Evolutionary conservation across 2,113 vertebrate genomes (phyloP).

Genomic region (Dryoscopus gambensis): DNA sequence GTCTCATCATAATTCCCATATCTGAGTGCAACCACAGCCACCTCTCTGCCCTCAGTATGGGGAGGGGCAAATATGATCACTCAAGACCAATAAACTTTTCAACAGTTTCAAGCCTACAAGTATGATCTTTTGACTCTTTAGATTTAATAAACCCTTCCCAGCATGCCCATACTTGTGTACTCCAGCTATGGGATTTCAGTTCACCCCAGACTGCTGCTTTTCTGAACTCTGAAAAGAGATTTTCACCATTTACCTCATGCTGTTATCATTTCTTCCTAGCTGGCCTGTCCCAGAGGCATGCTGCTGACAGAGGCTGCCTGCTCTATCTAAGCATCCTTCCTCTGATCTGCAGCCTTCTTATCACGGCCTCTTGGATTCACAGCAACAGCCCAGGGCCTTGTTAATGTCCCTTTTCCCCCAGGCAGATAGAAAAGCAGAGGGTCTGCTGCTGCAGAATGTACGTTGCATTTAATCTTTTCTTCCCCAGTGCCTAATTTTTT

Average conservation of each 20-base stretch:
- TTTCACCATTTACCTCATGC: not conserved
- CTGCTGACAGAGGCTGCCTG: not conserved
- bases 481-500: not conserved
- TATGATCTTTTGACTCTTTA: not conserved
- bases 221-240: not conserved
- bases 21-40: not conserved
- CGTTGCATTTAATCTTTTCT: not conserved
- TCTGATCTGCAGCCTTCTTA: not conserved
- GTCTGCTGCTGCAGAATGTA: not conserved
- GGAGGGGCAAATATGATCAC: not conserved
- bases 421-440: not conserved
- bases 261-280: not conserved
- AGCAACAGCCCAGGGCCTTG: fast-evolving
- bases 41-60: not conserved
- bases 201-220: not conserved
- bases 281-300: not conserved
- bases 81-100: not conserved
- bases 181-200: not conserved
- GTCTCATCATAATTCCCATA: not conserved
- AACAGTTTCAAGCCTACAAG: not conserved
- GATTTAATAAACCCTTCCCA: not conserved
- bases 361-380: not conserved
- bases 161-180: not conserved
- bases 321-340: not conserved
- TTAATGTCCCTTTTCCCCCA: not conserved